Evolutionary conservation across 1,140 invertebrate genomes (phyloP).

Genomic region (Tribolium castaneum): DNA sequence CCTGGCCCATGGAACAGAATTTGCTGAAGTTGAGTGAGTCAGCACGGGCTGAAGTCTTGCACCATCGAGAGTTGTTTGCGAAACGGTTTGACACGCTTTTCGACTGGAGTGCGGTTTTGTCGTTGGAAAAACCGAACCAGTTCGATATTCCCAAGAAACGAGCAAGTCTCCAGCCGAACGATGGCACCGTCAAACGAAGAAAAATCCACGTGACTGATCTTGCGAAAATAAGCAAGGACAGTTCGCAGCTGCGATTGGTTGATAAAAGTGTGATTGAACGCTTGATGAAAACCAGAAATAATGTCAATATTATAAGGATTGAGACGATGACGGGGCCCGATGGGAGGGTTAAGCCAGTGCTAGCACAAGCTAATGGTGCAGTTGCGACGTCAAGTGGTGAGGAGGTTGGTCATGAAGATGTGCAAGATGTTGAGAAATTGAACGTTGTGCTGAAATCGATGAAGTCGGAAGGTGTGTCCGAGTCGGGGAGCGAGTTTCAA

Average conservation of each 20-base stretch:
- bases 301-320: background rate
- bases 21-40: background rate
- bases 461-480: background rate
- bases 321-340: background rate
- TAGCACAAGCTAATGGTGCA: background rate
- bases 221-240: background rate
- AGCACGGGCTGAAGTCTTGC: background rate
- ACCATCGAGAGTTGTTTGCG: conserved; percentile 40
- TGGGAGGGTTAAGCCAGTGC: background rate
- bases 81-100: conserved; percentile 46
- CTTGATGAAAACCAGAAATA: background rate
- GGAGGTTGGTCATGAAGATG: background rate
- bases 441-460: background rate
- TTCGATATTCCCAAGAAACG: background rate
- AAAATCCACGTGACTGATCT: background rate
- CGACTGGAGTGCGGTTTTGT: conserved; percentile 47
- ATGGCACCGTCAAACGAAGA: background rate
- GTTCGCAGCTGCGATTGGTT: background rate
- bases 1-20: conserved; percentile 7
- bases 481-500: background rate
- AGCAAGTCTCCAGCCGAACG: background rate
- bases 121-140: conserved; percentile 39
- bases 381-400: background rate
- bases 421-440: background rate
- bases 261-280: background rate